Evolutionary conservation across 2,888 invertebrate species (phyloP).

Genomic region (Nudaria mundana): DNA sequence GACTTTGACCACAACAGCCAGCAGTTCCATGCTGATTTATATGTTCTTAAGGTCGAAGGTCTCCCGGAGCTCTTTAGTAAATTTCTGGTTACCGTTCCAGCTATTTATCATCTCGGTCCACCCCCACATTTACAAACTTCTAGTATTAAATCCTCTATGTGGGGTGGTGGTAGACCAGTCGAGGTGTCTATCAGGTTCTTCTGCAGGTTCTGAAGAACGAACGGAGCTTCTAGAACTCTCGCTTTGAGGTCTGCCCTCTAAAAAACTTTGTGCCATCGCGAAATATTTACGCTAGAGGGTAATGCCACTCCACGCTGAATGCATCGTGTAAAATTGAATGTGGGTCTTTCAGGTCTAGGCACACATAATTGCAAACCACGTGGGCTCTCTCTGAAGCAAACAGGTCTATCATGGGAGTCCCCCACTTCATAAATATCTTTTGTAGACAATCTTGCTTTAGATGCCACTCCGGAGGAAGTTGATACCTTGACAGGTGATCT

Average conservation of each 20-base stretch:
- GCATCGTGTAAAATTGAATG: conserved; percentile 21
- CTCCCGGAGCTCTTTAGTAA: conserved; percentile 5
- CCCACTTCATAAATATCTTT: conserved; percentile 22
- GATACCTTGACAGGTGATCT: background rate
- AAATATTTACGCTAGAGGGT: background rate
- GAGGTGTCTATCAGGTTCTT: conserved; percentile 1
- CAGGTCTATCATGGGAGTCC: conserved; percentile 25
- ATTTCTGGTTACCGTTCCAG: conserved; percentile 2
- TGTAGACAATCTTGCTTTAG: conserved; percentile 13
- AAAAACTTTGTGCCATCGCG: background rate
- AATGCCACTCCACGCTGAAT: conserved; percentile 9
- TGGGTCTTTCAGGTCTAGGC: conserved; percentile 16
- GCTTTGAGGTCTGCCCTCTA: background rate
- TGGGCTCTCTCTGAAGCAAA: conserved; percentile 27
- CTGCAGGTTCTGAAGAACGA: background rate
- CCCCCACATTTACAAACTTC: conserved; percentile 25
- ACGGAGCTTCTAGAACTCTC: background rate
- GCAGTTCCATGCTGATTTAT: conserved; percentile 3
- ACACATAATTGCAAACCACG: conserved; percentile 21
- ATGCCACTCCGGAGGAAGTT: conserved; percentile 25
- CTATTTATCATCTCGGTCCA: conserved; percentile 13
- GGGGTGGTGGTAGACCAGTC: conserved; percentile 1
- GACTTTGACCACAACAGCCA: background rate
- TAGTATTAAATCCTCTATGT: conserved; percentile 2
- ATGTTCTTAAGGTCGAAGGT: conserved; percentile 1